Conservation (phyloP, 2,888 invertebrate genomes). For the Eupithecia centaureata region DNA sequence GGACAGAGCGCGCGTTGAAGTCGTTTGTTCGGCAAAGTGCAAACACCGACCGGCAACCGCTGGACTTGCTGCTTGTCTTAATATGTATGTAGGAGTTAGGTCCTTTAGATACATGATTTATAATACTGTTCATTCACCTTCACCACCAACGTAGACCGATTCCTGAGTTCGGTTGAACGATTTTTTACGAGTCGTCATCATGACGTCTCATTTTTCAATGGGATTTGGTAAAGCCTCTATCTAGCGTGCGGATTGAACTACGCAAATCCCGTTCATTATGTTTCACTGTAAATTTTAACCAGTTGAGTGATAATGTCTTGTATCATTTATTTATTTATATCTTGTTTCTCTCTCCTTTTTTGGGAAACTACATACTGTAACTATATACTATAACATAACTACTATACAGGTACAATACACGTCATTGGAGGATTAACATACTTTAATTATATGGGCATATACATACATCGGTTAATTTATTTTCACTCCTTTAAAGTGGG, state of each 20-base stretch:
- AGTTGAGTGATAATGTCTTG: neutral
- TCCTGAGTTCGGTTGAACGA: no score
- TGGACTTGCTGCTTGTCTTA: neutral
- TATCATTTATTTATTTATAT: neutral
- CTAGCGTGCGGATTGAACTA: no score
- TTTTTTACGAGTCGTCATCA: no score
- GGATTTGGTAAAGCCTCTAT: no score
- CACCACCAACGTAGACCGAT: no score
- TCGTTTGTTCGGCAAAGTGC: neutral
- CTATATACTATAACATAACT: no score
- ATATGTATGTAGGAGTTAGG: neutral
- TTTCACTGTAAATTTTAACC: no score
- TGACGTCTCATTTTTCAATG: no score
- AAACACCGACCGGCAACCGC: neutral
- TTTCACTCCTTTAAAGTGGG: neutral
- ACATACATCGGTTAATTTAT: neutral
- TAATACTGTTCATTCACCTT: no score
- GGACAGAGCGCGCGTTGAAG: conserved; percentile 7
- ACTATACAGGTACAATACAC: no score
- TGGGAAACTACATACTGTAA: neutral
- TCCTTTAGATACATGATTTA: no score
- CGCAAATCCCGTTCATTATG: no score
- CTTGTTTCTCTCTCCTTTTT: neutral
- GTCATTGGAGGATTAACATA: neutral
- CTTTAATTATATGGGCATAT: neutral